Evolutionary conservation across 2,797 vertebrate species (phyloP), one percentile per base, ranked within the genome.

Genomic region (Manis crassicaudata): DNA sequence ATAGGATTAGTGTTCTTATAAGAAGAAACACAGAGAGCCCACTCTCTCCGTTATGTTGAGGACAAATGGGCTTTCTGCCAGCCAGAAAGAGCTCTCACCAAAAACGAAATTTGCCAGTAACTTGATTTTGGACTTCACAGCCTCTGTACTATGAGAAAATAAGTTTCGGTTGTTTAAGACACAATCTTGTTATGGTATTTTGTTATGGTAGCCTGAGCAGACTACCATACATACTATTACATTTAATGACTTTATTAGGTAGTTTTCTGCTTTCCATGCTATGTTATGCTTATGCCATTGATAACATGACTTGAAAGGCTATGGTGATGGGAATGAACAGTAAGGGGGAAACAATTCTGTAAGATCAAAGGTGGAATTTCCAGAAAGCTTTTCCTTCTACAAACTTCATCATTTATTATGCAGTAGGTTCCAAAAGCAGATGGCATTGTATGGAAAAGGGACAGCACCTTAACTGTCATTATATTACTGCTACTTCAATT

Each of bases 311-410:
- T 67, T 86, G 73, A 82, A 85, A 88, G 29, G 1, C 21, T 81
- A 6, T 73, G 13, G 43, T 80, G 14, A 37, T 62, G 54, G 63
- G 40, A 37, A 79, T 79, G 40, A 83, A 52, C 17, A 2, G 23
- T 27, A 72, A 77, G 7, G 3, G 63, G 27, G 13, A 90, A 84
- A 56, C 3, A 50, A 2, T 84, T 83, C 23, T 81, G 2, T 56
- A 80, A 63, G 56, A 88, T 81, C 50, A 82, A 80, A 83, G 62
- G 35, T 83, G 50, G 92, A 93, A 84, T 92, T 67, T n/a, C 21
- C 7, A 63, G 1, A 43, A 83, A 72, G 3, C 3, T 73, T 96
- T 92, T 29, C 29, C 13, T 76, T 35, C 23, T 91, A 65, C 6
- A 60, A 13, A 43, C 10, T 54, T 92, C 37, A 86, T 83, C 37